Evolutionary conservation across 2,797 vertebrate species (phyloP).

Genomic region (Lepilemur ruficaudatus): DNA sequence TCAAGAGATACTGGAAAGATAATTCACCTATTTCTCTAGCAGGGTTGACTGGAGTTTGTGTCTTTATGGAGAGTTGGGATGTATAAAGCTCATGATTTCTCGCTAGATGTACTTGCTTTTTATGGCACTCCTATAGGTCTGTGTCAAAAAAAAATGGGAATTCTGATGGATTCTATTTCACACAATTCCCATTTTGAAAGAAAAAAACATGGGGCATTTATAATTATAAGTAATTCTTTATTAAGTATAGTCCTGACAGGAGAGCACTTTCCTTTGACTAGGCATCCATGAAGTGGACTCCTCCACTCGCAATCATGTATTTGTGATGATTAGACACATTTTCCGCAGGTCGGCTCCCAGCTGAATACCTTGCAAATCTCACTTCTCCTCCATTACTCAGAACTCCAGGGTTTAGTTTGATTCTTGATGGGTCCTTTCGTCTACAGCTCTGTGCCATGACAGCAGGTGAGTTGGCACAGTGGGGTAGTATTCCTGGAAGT

Average conservation of each 20-base stretch:
- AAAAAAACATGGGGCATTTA: not conserved
- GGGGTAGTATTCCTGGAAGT: not conserved
- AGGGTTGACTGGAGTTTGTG: not conserved
- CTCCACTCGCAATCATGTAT: not conserved
- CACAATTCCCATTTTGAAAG: not conserved
- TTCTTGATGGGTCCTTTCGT: not conserved
- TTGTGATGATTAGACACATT: not conserved
- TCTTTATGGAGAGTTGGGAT: not conserved
- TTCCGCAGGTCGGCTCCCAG: not conserved
- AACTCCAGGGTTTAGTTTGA: not conserved
- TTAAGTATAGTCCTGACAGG: not conserved
- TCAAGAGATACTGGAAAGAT: not conserved
- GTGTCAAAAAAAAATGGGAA: not conserved
- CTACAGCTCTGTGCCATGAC: not conserved
- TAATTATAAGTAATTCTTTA: not conserved
- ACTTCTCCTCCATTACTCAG: not conserved
- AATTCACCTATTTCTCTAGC: not conserved
- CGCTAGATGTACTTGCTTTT: not conserved
- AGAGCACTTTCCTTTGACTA: not conserved
- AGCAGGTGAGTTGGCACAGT: not conserved
- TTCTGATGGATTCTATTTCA: not conserved
- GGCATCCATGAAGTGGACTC: not conserved
- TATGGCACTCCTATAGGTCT: not conserved
- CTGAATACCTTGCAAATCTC: not conserved
- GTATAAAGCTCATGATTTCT: not conserved